Evolutionary conservation across 2,113 vertebrate genomes (phyloP).

Genomic region (Entelurus aequoreus): DNA sequence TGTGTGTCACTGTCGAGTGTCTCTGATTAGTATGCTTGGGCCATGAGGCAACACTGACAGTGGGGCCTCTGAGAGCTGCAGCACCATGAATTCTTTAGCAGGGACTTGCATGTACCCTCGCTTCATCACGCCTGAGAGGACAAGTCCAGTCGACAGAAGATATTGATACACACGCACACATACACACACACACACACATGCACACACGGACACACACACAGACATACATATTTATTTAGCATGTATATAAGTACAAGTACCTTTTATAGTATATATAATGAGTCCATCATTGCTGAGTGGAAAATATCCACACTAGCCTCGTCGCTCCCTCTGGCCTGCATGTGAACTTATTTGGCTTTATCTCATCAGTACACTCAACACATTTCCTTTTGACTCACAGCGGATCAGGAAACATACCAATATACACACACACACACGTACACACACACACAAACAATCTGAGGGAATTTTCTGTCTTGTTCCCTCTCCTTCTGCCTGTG

Average conservation of each 20-base stretch:
- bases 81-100: conserved; percentile 67
- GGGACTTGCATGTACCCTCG: conserved; percentile 50
- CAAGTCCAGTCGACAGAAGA: conserved; percentile 44
- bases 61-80: conserved; percentile 59
- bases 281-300: conserved; percentile 4
- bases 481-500: conserved; percentile 74
- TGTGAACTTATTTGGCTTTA: conserved; percentile 43
- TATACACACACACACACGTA: conserved; percentile 5
- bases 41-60: conserved; percentile 61
- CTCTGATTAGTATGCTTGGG: conserved; percentile 63
- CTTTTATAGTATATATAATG: too few species aligned
- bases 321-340: conserved; percentile 33
- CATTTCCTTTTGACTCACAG: conserved; percentile 54
- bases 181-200: conserved; percentile 1
- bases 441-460: conserved; percentile 62
- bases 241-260: not conserved
- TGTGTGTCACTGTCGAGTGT: conserved; percentile 35
- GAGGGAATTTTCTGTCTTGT: conserved; percentile 79
- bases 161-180: conserved; percentile 24
- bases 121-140: conserved; percentile 59
- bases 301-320: conserved; percentile 18
- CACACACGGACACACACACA: too few species aligned
- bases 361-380: conserved; percentile 54
- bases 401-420: conserved; percentile 41
- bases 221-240: not conserved